A percentile compares a stretch with the other conserved stretches of the same genome.
Conservation (phyloP, 2,888 invertebrate species). For the Lamellibrachia columna region DNA sequence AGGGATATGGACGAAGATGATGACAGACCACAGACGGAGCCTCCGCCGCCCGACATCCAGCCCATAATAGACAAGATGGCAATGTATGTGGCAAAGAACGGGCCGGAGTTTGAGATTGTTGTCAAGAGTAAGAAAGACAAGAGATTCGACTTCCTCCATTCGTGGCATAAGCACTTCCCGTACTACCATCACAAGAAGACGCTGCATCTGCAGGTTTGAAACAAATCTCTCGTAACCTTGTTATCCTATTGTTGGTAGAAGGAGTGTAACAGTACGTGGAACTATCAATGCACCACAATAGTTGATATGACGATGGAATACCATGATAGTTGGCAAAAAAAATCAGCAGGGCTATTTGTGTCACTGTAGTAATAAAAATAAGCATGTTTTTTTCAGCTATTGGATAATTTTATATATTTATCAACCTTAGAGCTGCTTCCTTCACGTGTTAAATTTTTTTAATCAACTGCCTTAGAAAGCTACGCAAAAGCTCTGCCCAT, state of each 20-base stretch:
- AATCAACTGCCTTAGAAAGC: no score
- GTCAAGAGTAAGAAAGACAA: conserved; percentile 72
- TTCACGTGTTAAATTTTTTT: no score
- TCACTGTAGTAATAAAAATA: no score
- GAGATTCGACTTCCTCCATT: conserved; percentile 86
- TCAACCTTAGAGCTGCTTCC: no score
- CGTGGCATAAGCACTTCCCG: conserved; percentile 79
- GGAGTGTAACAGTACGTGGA: no score
- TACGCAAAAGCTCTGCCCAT: no score
- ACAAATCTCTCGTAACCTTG: background rate
- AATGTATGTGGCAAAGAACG: conserved; percentile 93
- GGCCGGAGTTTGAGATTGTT: conserved; percentile 86
- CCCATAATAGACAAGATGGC: conserved; percentile 96
- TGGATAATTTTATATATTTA: no score
- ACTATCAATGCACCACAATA: no score
- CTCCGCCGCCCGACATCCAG: conserved; percentile 83
- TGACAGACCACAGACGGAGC: conserved; percentile 42
- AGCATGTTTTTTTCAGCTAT: no score
- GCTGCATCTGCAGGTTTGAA: conserved; percentile 35
- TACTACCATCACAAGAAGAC: conserved; percentile 80
- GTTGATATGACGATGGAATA: no score
- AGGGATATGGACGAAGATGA: background rate
- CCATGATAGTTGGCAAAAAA: no score
- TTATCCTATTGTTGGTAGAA: conserved; percentile 18
- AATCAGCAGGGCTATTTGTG: no score